These are phyloP conservation scores for Synanthedon vespiformis DNA, from an alignment of 2,888 invertebrate species.

Conservation along the genomic window DNA sequence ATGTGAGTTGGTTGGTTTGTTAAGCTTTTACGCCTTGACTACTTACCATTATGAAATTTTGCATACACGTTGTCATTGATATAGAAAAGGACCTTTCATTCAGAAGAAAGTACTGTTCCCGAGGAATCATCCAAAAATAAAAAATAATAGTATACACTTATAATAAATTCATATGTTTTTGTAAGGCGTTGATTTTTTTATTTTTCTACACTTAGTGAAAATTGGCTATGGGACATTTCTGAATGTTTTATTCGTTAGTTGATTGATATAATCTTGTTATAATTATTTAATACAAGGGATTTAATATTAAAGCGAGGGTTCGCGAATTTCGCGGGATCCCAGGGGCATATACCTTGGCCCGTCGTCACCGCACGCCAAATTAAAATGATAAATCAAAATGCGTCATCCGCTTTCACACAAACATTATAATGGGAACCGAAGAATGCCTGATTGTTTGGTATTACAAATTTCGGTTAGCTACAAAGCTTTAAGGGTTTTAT, in stretches of 20 bases:
- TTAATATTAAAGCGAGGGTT: conserved; percentile 46
- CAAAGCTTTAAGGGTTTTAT: not conserved
- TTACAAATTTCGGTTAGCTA: not conserved
- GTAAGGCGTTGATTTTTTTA: no score
- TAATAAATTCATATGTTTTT: no score
- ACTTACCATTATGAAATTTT: no score
- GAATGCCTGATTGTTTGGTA: not conserved
- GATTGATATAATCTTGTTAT: not conserved
- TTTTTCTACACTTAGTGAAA: no score
- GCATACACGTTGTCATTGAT: no score
- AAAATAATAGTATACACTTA: no score
- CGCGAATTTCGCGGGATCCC: conserved; percentile 31
- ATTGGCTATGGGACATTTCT: no score
- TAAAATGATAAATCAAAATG: conserved; percentile 68
- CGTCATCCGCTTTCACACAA: conserved; percentile 30
- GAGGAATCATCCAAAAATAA: no score
- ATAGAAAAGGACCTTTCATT: no score
- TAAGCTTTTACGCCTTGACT: no score
- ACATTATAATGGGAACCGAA: conserved; percentile 2
- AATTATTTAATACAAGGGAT: conserved; percentile 20
- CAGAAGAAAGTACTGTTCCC: no score
- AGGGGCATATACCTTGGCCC: conserved; percentile 32
- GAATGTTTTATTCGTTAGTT: not conserved
- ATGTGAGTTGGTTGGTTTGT: no score
- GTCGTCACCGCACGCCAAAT: conserved; percentile 57